Evolutionary conservation across 2,113 vertebrate species (phyloP), one percentile per base, ranked within the genome.

Genomic region (Prunella fulvescens): DNA sequence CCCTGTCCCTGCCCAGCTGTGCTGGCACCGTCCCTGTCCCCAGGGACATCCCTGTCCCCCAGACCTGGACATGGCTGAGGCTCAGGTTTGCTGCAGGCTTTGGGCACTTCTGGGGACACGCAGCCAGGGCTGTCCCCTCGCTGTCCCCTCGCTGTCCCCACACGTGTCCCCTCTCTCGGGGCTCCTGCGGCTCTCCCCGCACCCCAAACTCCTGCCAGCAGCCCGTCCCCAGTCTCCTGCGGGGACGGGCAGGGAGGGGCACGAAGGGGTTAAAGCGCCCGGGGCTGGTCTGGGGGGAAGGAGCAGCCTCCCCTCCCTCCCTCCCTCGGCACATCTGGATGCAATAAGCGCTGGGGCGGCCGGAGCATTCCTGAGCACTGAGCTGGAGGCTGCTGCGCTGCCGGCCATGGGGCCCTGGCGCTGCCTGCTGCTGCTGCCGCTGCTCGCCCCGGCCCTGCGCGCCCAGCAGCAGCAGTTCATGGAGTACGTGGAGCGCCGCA

Each of bases 351-450:
- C 93, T 48, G 9, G 66, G 58, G 88, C 92, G 97, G 90, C 95
- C 79, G 66, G 97, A 95, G 96, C 98, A 98, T 98, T 98, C 98
- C 98, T 97, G 95, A 98, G 97, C 93, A 69, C 97, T 98, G 98
- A 98, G 98, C 79, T 96, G 96, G 96, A 96, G 86, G 92, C 92
- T 42, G 91, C 70, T 6, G 69, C 47, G 39, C 45, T 7, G 57
- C 15, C 76, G 26, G 92, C 93, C 93, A 74, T 88, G 47, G 95
- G 94, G 93, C 86, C 84, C 81, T 54, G 96, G 95, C 84, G 93
- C 96, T 97, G 97, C 92, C 61, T 98, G 89, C 70, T 98, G 76
- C 96, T 98, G 19, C 82, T 97, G 95, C 73, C 93, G 86, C 92
- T 97, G 4, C 94, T 97, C 90, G 76, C 76, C 26, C 23, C 44